Percentiles rank a stretch among this genome's conserved stretches.
These are phyloP conservation scores for Onychorhynchus coronatus DNA, from an alignment of 2,113 vertebrate genomes.

Conservation along the genomic window DNA sequence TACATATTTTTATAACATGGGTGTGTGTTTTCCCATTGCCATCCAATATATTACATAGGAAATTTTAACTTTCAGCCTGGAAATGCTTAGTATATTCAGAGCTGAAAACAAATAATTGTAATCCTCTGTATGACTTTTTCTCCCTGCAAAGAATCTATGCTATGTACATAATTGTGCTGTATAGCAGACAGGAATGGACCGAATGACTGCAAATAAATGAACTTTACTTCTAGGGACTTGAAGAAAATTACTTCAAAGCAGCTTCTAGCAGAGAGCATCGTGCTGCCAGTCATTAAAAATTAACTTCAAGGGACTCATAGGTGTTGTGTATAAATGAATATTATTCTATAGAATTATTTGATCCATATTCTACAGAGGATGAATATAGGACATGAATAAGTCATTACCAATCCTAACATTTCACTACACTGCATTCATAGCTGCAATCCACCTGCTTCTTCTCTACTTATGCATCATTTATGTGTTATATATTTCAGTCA, in stretches of 20 bases:
- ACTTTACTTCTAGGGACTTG: neutral
- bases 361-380: neutral
- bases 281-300: neutral
- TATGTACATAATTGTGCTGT: neutral
- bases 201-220: neutral
- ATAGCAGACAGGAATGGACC: neutral
- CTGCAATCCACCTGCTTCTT: constrained; percentile 5
- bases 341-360: constrained; percentile 12
- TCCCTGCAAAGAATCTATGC: accelerated
- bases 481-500: constrained; percentile 53
- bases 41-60: neutral
- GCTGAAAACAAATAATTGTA: neutral
- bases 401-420: constrained; percentile 22
- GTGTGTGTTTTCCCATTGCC: neutral
- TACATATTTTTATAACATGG: neutral
- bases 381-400: constrained; percentile 2
- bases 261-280: neutral
- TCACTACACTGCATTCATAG: constrained; percentile 22
- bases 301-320: neutral
- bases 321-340: neutral
- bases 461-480: constrained; percentile 52
- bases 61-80: neutral
- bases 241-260: neutral
- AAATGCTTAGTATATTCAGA: neutral
- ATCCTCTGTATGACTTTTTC: neutral